Percentiles rank a stretch among this genome's conserved stretches.
Evolutionary conservation across 2,113 vertebrate genomes (phyloP).

Genomic region (Oophaga pumilio): DNA sequence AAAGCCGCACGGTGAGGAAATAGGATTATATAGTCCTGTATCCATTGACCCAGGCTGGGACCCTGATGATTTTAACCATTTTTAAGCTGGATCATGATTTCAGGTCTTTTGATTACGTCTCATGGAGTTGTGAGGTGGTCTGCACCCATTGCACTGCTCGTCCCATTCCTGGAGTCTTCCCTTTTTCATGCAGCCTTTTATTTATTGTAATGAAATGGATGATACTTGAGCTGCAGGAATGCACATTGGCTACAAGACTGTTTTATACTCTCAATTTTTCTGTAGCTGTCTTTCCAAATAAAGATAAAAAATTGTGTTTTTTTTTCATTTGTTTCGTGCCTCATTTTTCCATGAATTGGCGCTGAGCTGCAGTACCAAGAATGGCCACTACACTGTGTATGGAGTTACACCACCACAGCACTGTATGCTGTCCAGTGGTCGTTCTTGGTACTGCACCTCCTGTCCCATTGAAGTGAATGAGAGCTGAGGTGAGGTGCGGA

Average conservation of each 20-base stretch:
- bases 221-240: background rate
- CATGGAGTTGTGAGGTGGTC: background rate
- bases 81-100: background rate
- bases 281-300: constrained; percentile 12
- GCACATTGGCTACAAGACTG: background rate
- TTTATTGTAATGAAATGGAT: constrained; percentile 23
- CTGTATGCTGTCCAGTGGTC: too few species aligned
- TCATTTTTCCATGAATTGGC: too few species aligned
- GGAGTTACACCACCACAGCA: too few species aligned
- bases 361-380: too few species aligned
- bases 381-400: too few species aligned
- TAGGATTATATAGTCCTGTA: background rate
- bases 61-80: background rate
- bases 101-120: background rate
- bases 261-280: constrained; percentile 29
- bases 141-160: background rate
- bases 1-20: constrained; percentile 6
- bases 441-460: too few species aligned
- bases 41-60: constrained; percentile 7
- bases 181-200: background rate
- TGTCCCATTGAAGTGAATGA: too few species aligned
- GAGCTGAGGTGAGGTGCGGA: too few species aligned
- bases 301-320: constrained; percentile 14
- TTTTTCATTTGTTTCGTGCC: background rate
- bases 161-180: constrained; percentile 1